Evolutionary conservation across 2,888 invertebrate genomes (phyloP).

Genomic region (Acleris sparsana): DNA sequence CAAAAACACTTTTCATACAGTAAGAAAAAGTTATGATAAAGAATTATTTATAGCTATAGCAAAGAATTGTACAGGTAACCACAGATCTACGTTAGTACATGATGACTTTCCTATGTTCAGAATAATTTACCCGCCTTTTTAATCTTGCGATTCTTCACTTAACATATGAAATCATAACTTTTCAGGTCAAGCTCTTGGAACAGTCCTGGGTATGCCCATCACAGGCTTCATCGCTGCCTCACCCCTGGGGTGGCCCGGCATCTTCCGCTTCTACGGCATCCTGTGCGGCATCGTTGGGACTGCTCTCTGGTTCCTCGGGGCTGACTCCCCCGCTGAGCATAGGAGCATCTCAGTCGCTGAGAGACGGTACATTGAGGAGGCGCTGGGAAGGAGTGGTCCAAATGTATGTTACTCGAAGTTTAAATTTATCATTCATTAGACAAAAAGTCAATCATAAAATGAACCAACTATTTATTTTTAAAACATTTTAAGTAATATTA

Average conservation of each 20-base stretch:
- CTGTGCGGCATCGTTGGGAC: constrained; percentile 83
- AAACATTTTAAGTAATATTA: too few relatives aligned
- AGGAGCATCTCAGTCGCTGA: constrained; percentile 86
- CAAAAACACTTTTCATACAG: too few relatives aligned
- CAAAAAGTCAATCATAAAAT: too few relatives aligned
- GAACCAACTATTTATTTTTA: too few relatives aligned
- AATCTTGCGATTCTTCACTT: neutral
- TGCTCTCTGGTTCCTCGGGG: constrained; percentile 83
- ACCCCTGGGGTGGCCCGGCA: constrained; percentile 89
- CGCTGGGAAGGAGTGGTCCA: constrained; percentile 69
- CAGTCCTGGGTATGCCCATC: constrained; percentile 88
- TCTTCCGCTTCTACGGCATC: constrained; percentile 89
- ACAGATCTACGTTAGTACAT: too few relatives aligned
- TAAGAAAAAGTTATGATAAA: too few relatives aligned
- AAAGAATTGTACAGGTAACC: too few relatives aligned
- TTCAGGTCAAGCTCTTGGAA: constrained; percentile 89
- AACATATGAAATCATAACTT: constrained; percentile 17
- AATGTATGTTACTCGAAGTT: neutral
- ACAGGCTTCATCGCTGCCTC: constrained; percentile 89
- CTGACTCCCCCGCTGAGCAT: constrained; percentile 87
- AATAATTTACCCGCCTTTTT: too few relatives aligned
- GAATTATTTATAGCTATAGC: too few relatives aligned
- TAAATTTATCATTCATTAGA: too few relatives aligned
- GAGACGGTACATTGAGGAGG: constrained; percentile 87
- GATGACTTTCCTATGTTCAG: too few relatives aligned